Evolutionary conservation across 1,140 invertebrate species (phyloP).

Genomic region (Aphaenogaster rudis): DNA sequence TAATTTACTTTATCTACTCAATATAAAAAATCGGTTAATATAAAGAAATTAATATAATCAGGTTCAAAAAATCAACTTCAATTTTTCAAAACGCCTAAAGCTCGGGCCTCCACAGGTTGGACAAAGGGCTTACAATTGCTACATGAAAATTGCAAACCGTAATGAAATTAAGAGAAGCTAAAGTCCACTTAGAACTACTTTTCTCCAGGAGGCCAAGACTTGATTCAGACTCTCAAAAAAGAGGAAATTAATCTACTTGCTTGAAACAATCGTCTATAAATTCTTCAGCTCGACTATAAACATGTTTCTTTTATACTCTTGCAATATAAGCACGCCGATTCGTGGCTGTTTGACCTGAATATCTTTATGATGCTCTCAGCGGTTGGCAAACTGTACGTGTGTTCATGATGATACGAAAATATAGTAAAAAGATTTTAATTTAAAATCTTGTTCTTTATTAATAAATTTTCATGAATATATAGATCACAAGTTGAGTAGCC

Average conservation of each 20-base stretch:
- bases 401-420: conserved; percentile 47
- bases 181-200: not conserved
- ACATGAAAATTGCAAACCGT: not conserved
- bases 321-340: conserved; percentile 81
- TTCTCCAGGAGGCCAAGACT: not conserved
- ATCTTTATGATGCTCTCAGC: conserved; percentile 74
- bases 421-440: conserved; percentile 1
- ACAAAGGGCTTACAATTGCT: not conserved
- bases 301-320: conserved; percentile 79
- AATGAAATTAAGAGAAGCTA: not conserved
- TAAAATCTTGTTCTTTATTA: not conserved
- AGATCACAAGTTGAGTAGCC: conserved; percentile 32
- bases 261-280: conserved; percentile 83
- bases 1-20: not conserved
- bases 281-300: conserved; percentile 78
- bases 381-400: conserved; percentile 71
- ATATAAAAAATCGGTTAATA: not conserved
- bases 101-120: not conserved
- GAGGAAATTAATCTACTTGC: conserved; percentile 70
- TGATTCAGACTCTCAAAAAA: not conserved
- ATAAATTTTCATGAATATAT: not conserved
- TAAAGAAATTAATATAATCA: not conserved
- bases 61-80: not conserved
- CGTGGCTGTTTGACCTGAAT: conserved; percentile 79
- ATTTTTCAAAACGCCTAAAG: not conserved